A percentile compares a stretch with the other conserved stretches of the same genome.
These are phyloP conservation scores for Shargacucullia verbasci DNA, from an alignment of 2,888 invertebrate genomes.

Conservation along the genomic window DNA sequence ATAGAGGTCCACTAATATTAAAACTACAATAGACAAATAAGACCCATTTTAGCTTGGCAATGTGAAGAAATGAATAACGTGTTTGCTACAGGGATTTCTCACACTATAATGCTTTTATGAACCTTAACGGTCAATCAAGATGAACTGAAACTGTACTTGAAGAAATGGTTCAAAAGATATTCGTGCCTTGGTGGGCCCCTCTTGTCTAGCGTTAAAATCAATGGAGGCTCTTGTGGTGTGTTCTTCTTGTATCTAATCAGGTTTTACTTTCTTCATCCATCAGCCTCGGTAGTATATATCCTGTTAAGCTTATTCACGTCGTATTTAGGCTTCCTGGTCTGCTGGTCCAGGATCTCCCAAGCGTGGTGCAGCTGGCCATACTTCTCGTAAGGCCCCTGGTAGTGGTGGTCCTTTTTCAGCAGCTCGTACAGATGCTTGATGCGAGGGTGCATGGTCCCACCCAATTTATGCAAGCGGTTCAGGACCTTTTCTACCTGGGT, in stretches of 20 bases:
- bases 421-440: conserved; percentile 66
- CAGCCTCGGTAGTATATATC: conserved; percentile 5
- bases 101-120: no score
- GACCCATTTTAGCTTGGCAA: no score
- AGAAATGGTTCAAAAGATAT: no score
- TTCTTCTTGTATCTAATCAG: background rate
- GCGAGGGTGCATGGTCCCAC: conserved; percentile 67
- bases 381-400: background rate
- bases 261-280: background rate
- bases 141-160: no score
- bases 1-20: no score
- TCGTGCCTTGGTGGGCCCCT: no score
- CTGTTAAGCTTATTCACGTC: conserved; percentile 10
- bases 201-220: no score
- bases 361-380: background rate
- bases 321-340: background rate
- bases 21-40: no score
- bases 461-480: conserved; percentile 59
- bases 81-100: no score
- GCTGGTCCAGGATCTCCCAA: background rate
- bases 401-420: conserved; percentile 56
- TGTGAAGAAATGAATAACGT: no score
- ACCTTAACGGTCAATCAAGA: no score
- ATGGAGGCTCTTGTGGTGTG: background rate
- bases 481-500: conserved; percentile 62